These are phyloP conservation scores for Merodon equestris DNA, from an alignment of 2,888 invertebrate species.

Conservation along the genomic window DNA sequence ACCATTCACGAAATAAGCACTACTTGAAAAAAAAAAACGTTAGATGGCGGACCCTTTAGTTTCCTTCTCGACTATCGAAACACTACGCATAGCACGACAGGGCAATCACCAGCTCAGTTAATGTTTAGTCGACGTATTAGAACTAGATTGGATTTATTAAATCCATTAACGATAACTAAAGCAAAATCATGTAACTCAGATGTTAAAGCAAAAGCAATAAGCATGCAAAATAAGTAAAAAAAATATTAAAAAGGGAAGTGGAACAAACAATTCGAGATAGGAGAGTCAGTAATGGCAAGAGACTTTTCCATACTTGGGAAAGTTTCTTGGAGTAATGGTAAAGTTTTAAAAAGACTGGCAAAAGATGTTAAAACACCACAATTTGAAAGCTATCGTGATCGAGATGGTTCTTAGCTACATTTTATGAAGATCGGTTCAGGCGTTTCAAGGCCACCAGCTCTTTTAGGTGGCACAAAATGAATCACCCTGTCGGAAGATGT, in stretches of 20 bases:
- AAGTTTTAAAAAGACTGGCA: not conserved
- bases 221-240: slow-evolving; percentile 2
- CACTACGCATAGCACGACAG: slow-evolving; percentile 11
- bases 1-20: too few relatives aligned
- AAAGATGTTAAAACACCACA: too few relatives aligned
- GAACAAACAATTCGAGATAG: not conserved
- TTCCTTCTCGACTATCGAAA: slow-evolving; percentile 19
- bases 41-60: too few relatives aligned
- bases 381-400: too few relatives aligned
- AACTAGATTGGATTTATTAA: slow-evolving; percentile 12
- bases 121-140: slow-evolving; percentile 1
- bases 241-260: slow-evolving; percentile 7
- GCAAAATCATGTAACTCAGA: not conserved
- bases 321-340: slow-evolving; percentile 4
- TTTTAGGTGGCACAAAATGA: too few relatives aligned
- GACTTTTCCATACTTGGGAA: slow-evolving; percentile 14
- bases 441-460: too few relatives aligned
- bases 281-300: slow-evolving; percentile 1
- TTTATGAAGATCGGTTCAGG: too few relatives aligned
- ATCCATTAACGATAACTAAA: not conserved
- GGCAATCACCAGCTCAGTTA: slow-evolving; percentile 12
- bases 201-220: slow-evolving; percentile 3
- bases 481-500: too few relatives aligned
- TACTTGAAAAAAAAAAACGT: too few relatives aligned
- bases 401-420: too few relatives aligned